These are phyloP conservation scores for Hyposoter dolosus DNA, from an alignment of 2,888 invertebrate species.

Conservation along the genomic window DNA sequence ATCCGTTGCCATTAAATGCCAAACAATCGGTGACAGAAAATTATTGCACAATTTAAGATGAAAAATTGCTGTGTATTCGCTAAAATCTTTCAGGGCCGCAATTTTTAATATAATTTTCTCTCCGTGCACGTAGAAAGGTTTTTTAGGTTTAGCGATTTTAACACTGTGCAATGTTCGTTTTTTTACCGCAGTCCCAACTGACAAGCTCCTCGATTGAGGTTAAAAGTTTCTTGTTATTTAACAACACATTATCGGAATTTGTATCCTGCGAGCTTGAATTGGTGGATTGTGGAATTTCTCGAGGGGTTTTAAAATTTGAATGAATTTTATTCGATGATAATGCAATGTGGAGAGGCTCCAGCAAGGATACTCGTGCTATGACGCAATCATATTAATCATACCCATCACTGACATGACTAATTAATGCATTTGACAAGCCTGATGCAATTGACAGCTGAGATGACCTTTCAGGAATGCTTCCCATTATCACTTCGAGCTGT, in stretches of 20 bases:
- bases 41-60: no score
- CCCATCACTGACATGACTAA: conserved; percentile 76
- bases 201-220: not conserved
- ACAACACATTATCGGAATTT: no score
- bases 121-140: not conserved
- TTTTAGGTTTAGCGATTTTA: not conserved
- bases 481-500: conserved; percentile 38
- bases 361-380: conserved; percentile 51
- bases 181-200: not conserved
- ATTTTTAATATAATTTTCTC: no score
- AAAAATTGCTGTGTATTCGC: no score
- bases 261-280: no score
- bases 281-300: no score
- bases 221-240: not conserved
- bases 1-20: no score
- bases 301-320: not conserved
- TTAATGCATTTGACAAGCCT: conserved; percentile 77
- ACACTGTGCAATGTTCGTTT: not conserved
- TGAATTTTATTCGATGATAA: not conserved
- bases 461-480: conserved; percentile 59
- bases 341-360: conserved; percentile 33
- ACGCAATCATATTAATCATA: conserved; percentile 75
- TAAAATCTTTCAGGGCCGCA: no score
- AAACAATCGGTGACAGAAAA: no score
- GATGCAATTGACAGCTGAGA: conserved; percentile 66